Evolutionary conservation across 2,797 vertebrate species (phyloP), one percentile per base, ranked within the genome.

Genomic region (Myoxocephalus aenaeus): DNA sequence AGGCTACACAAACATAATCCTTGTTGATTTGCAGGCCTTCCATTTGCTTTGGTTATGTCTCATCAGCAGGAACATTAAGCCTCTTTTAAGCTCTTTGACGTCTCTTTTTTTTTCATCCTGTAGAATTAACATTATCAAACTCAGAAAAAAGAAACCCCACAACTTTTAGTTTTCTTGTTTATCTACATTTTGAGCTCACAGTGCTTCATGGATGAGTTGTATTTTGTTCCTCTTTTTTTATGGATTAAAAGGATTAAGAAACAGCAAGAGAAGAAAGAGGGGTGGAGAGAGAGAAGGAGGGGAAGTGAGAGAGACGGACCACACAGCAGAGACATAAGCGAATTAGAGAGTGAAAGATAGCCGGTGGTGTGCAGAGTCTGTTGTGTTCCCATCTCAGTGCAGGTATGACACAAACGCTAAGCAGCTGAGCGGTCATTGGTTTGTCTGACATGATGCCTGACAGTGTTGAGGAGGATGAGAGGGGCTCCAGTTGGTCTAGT

Each of bases 231-330:
- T 29, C 5, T 29, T 54, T 73, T 78, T 79, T 74, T 57, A 59
- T 77, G 88, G 87, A 89, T 89, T 90, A 85, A 86, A 77, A 68
- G 85, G 85, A 90, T 92, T 91, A 87, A 82, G 36, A 76, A 77
- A 81, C 13, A 75, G 27, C 63, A 73, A 65, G 46, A 70, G 48
- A 69, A 70, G 29, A 15, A 76, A 73, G 62, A 38, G 8, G 7
- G 20, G 42, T 8, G 38, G 7, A 8, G 32, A n/a, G n/a, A 48
- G 58, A 70, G 40, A 61, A 64, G 42, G 46, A 17, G 44, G 42
- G 32, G 74, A 36, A 70, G 14, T 54, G 73, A 32, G 38, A 50
- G 50, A 76, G 57, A 53, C 10, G 68, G 71, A 86, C 44, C 29
- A 59, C 62, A 67, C 72, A 56, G 57, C 22, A 69, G n/a, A 75